Base-by-base conservation (phyloP, 2,888 invertebrate species). In the Palloptera scutellata region DNA sequence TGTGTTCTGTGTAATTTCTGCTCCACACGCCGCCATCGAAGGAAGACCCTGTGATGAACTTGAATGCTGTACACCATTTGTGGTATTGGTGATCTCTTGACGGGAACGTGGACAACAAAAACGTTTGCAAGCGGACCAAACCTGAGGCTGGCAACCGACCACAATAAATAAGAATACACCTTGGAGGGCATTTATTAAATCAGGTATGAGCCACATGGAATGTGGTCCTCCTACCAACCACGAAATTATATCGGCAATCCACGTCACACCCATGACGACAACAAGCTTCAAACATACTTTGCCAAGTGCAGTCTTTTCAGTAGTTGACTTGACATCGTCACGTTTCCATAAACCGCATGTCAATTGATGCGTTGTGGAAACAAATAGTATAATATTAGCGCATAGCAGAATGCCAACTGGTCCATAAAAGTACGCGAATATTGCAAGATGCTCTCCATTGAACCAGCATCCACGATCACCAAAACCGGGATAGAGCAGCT, bases 101-200 rank as follows among this genome's bases (percentile, higher is more conserved):
- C 88, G 86, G 68, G 87, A 86, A 71, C 87, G 86, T 73, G 88
- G 87, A 77, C 89, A 90, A 86, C 89, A 89, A 73, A 91, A 85
- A 67, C 91, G 86, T 80, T 90, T 90, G 43, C 90, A 86, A 53
- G 91, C 90, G 41, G 90, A 87, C 87, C 91, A 88, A 77, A 91
- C 91, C 87, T 94, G 94, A 67, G 94, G 94, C 87, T 94, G 94
- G 84, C 93, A 94, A 61, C 94, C 95, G 75, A 94, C 93, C 73
- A 95, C 94, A 79, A 93, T 90, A 86, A 95, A 95, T 79, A 95
- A 95, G 84, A 94, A 91, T 64, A 95, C 92, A 73, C 95, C 95
- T 85, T 95, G 95, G 76, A 94, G 87, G 73, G 93, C 92, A 86
- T 95, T 95, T 78, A 95, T 89, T 80, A 94, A 84, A 86, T 95